Percentiles rank a stretch among this genome's conserved stretches.
Conservation (phyloP, 2,888 invertebrate genomes). For the Melieria crassipennis region DNA sequence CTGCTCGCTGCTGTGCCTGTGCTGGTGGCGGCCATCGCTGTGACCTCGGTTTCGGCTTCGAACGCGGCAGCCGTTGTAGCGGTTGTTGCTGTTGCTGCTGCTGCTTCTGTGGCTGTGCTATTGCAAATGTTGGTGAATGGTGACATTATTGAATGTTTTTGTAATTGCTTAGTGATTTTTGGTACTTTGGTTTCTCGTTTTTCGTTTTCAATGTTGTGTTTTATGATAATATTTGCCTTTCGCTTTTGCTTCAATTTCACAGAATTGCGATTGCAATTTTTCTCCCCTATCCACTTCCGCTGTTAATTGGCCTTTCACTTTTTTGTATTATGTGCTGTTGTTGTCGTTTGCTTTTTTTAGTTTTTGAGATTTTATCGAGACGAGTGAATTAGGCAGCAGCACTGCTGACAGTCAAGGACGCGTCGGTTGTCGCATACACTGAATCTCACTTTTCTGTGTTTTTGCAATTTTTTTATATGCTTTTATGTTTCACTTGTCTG, state of each 20-base stretch:
- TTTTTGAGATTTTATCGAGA: conserved; percentile 21
- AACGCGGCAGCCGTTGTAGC: conserved; percentile 21
- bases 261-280: conserved; percentile 9
- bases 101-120: conserved; percentile 20
- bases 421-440: too few species aligned
- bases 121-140: conserved; percentile 29
- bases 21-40: too few species aligned
- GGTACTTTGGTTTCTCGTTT: conserved; percentile 6
- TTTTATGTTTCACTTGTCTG: too few species aligned
- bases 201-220: background rate
- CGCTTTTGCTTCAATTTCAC: background rate
- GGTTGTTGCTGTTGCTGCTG: conserved; percentile 8
- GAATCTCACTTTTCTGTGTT: too few species aligned
- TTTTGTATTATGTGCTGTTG: conserved; percentile 24
- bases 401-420: too few species aligned
- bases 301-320: conserved; percentile 2
- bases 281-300: conserved; percentile 9
- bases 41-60: background rate
- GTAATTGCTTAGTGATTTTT: conserved; percentile 18
- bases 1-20: background rate
- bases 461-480: too few species aligned
- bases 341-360: conserved; percentile 25
- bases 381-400: too few species aligned
- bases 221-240: background rate
- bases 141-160: conserved; percentile 39